Evolutionary conservation across 2,888 invertebrate genomes (phyloP), one percentile per base, ranked within the genome.

Genomic region (Hermodice carunculata): DNA sequence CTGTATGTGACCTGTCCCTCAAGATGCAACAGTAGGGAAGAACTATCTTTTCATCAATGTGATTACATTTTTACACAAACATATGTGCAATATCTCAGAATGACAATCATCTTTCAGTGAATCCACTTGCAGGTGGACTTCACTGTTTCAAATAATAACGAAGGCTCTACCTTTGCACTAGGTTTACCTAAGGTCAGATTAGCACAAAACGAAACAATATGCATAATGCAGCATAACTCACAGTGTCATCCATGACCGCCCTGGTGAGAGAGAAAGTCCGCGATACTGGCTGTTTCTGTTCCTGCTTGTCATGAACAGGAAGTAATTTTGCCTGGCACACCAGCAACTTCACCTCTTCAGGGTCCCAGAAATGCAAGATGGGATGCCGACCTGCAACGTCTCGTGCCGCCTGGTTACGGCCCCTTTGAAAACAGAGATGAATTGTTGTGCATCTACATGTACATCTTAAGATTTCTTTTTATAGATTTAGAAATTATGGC

Each of bases 261-360:
- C 78, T 80, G 5, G 76, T 78, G n/a, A 80, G 70, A 3, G 78
- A 77, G 17, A 70, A 73, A 56, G 65, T 67, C 24, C 57, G 66
- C 60, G 73, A 6, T 11, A 24, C 6, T 5, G 34, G 75, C 54
- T 70, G 70, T n/a, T 71, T 59, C 43, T 75, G 74, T 42, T 72
- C 71, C 43, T 75, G 72, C 64, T 74, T 53, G 24, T 60, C 66
- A n/a, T n/a, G n/a, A 24, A 52, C 42, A 6, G 84, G 82, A 34
- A 87, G 87, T 60, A 89, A 78, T 77, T 89, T 88, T n/a, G 95
- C 93, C 82, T 96, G 94, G 79, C 95, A 93, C 32, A 95, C 92
- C 17, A 98, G 87, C 67, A 98, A 89, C 74, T 95, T 90, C 0
- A 93, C 89, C 84, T 99, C 98, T 74, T 92, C 91, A 26, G 88